A percentile compares a stretch with the other conserved stretches of the same genome.
These are phyloP conservation scores for Subanguina moxae DNA, from an alignment of 1,140 invertebrate genomes.

Conservation along the genomic window DNA sequence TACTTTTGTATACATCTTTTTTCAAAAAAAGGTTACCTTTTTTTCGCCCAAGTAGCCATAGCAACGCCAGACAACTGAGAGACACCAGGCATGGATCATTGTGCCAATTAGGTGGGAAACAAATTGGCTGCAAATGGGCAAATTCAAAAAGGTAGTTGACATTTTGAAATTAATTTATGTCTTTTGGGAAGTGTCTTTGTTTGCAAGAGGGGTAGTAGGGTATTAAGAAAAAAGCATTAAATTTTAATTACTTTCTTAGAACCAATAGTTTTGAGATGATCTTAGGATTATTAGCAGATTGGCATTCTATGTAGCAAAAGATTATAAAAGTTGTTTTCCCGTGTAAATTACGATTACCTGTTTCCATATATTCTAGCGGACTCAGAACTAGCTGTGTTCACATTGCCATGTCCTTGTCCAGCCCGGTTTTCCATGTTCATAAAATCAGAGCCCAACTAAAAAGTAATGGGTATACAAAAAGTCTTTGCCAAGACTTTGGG, in stretches of 20 bases:
- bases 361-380: not conserved
- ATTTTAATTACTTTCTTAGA: too few species aligned
- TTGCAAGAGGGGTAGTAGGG: too few species aligned
- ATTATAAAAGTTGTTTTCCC: too few species aligned
- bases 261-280: too few species aligned
- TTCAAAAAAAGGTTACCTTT: constrained; percentile 25
- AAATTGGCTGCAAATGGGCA: constrained; percentile 44
- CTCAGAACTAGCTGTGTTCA: not conserved
- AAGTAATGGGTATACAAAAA: not conserved
- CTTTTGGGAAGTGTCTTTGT: too few species aligned
- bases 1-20: too few species aligned
- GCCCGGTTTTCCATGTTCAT: constrained; percentile 4
- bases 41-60: constrained; percentile 57
- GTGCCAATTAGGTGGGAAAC: constrained; percentile 51
- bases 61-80: constrained; percentile 57
- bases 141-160: not conserved
- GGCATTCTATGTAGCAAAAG: too few species aligned
- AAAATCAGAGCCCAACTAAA: constrained; percentile 8
- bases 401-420: not conserved
- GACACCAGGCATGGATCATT: constrained; percentile 55
- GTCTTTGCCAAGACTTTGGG: not conserved
- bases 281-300: too few species aligned
- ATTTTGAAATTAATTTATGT: not conserved
- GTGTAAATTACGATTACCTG: not conserved
- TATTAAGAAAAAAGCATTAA: too few species aligned